These are phyloP conservation scores for Hypocryptadius cinnamomeus DNA, from an alignment of 2,113 vertebrate species.

Conservation along the genomic window DNA sequence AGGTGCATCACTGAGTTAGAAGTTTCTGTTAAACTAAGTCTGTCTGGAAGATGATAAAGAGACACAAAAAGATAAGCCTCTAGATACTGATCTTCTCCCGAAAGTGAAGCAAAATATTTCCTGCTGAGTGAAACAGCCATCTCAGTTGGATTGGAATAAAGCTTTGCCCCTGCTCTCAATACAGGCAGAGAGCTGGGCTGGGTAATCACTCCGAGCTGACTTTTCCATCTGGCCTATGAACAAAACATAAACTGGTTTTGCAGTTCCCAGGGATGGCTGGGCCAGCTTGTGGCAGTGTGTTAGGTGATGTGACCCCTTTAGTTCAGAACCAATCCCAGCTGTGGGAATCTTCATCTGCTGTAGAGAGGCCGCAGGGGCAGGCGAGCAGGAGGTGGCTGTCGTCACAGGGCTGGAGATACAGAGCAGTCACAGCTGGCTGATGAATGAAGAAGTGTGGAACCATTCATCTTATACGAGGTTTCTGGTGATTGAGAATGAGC, in stretches of 20 bases:
- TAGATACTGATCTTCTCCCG: background rate
- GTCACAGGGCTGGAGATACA: background rate
- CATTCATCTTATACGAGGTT: background rate
- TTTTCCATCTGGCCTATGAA: background rate
- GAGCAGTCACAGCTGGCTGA: background rate
- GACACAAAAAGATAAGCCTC: background rate
- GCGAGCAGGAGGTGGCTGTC: background rate
- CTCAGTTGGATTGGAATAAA: background rate
- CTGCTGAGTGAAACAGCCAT: background rate
- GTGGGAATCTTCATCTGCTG: background rate
- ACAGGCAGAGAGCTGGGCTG: background rate
- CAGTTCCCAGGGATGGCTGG: background rate
- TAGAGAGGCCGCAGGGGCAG: background rate
- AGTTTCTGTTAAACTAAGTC: background rate
- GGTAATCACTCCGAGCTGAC: rapidly evolving
- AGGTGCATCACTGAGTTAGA: background rate
- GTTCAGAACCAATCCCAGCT: background rate
- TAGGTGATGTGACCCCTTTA: background rate
- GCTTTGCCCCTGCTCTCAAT: background rate
- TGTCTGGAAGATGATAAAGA: background rate
- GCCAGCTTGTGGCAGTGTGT: background rate
- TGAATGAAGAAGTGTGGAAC: background rate
- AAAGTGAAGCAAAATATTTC: background rate
- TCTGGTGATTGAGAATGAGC: background rate
- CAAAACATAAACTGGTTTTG: background rate